A percentile compares a stretch with the other conserved stretches of the same genome.
phyloP scores from a whole-genome alignment of 2,113 vertebrate species.

The Abramis brama region DNA sequence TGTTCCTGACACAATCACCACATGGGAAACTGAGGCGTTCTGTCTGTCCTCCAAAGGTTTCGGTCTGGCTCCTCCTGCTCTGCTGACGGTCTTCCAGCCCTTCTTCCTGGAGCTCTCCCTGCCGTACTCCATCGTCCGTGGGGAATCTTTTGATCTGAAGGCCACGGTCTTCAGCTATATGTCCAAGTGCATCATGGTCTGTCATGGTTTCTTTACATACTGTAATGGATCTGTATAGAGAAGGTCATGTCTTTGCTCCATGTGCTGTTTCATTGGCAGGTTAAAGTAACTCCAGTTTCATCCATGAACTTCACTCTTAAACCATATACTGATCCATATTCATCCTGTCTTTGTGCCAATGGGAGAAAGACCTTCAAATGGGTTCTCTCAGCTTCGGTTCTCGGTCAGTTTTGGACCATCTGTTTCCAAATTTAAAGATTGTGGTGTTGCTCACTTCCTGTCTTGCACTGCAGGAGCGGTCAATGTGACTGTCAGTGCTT shows the following conservation, averaged over 20 bases:
- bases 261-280: conserved; percentile 63
- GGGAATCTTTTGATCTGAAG: too few species aligned
- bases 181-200: conserved; percentile 82
- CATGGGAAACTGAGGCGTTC: too few species aligned
- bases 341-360: conserved; percentile 69
- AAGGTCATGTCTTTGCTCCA: not conserved
- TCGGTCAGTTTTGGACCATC: not conserved
- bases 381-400: conserved; percentile 63
- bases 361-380: conserved; percentile 73
- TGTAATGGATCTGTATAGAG: too few species aligned
- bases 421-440: not conserved
- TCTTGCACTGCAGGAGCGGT: conserved; percentile 68
- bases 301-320: conserved; percentile 73
- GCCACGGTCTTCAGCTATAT: conserved; percentile 78
- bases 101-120: too few species aligned
- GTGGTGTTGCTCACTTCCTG: not conserved
- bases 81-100: conserved; percentile 55
- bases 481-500: conserved; percentile 77
- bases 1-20: too few species aligned
- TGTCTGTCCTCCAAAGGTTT: too few species aligned
- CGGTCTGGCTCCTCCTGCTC: not conserved
- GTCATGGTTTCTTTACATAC: not conserved
- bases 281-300: conserved; percentile 67
- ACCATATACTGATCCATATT: conserved; percentile 65
- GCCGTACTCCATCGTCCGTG: too few species aligned